Evolutionary conservation across 2,888 invertebrate genomes (phyloP), one percentile per base, ranked within the genome.

Genomic region (Mesorhabditis spiculigera): DNA sequence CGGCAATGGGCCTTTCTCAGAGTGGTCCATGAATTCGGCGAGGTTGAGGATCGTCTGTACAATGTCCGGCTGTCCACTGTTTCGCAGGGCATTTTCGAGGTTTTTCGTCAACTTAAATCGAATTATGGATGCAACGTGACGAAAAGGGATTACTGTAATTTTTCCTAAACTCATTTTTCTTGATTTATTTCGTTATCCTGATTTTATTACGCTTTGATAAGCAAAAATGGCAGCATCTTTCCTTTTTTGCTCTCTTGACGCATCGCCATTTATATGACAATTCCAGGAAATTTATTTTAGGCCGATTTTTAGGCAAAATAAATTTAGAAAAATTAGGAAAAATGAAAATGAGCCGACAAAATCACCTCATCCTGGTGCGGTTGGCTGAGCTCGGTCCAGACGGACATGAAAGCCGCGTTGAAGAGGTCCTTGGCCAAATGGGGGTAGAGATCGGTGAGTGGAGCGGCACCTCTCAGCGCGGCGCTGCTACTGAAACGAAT

Each of bases 21-120:
- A 97, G 86, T 98, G 98, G 84, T 98, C 98, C 95, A 98, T 96
- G 85, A 99, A 99, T 87, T 98, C 98, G 0, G 96, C 96, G 74
- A 99, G 89, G 88, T 98, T 98, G 13, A 99, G 89, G 63, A 85
- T 80, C 3, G 81, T 76, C 67, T 84, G 83, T n/a, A 82, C 78
- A 4, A 84, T 79, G 63, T 85, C 85, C 1, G 80, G 70, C 65
- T 81, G 77, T 4, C 80, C 75, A 0, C 95, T 93, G 5, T 82
- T 84, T 72, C 91, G 91, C 5, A 98, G 88, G 0, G 97, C 97
- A 85, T 93, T 92, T 28, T 28, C 28, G 1, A 28, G 28, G 28
- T 28, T 28, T 28, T 28, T 28, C 28, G 28, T 28, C 28, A 28
- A 28, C 28, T 28, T 1, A 28, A 28, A 28, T 28, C 28, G 28